These are phyloP conservation scores for Plutomurus gul DNA, from an alignment of 1,140 invertebrate genomes.

Conservation along the genomic window DNA sequence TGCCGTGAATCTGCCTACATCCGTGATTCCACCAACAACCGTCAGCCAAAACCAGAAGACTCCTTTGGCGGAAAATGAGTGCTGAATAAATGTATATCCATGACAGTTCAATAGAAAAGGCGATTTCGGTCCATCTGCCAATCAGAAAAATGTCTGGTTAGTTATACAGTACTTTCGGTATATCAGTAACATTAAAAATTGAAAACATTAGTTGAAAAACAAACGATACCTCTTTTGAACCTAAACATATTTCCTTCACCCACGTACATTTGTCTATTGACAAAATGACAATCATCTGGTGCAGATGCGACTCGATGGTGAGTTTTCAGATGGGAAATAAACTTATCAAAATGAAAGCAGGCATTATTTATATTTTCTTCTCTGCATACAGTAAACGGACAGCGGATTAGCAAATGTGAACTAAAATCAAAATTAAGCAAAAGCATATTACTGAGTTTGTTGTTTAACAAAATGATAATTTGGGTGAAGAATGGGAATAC, in stretches of 20 bases:
- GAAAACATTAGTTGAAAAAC: background rate
- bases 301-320: background rate
- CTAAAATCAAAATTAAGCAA: no score
- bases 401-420: background rate
- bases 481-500: no score
- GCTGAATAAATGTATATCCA: background rate
- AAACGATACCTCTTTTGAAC: background rate
- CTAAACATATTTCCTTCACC: background rate
- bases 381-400: background rate
- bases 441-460: no score
- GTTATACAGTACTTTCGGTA: background rate
- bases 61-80: background rate
- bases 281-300: background rate
- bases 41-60: background rate
- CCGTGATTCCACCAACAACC: background rate
- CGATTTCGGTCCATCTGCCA: background rate
- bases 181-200: background rate
- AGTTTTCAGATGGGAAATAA: background rate
- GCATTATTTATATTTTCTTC: no score
- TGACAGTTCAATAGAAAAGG: background rate
- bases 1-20: background rate
- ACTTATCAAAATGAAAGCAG: background rate
- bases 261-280: background rate
- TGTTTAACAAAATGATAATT: no score
- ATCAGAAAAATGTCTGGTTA: no score